Conservation (phyloP, 1,140 invertebrate species). For the Aphelenchoides fujianensis region DNA sequence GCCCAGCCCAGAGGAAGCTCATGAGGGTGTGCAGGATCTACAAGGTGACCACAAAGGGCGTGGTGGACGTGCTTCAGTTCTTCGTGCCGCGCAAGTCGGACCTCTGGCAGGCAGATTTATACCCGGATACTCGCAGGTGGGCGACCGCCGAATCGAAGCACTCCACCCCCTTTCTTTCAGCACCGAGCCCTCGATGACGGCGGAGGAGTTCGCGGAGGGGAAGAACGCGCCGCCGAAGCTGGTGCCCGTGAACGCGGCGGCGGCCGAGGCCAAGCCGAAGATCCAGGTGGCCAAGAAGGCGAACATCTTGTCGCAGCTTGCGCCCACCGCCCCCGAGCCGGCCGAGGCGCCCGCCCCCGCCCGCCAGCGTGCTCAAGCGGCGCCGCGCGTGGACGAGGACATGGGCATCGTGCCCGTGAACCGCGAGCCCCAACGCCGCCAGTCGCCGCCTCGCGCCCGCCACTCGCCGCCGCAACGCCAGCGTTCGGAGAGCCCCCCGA, state of each 20-base stretch:
- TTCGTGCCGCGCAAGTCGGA: slow-evolving; percentile 86
- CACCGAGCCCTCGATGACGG: slow-evolving; percentile 82
- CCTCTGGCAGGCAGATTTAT: slow-evolving; percentile 76
- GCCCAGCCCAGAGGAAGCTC: not conserved
- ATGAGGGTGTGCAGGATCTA: slow-evolving; percentile 72
- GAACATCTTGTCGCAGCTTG: slow-evolving; percentile 58
- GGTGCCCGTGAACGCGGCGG: slow-evolving; percentile 59
- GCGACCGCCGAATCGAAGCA: too few relatives aligned
- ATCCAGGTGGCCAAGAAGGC: slow-evolving; percentile 62
- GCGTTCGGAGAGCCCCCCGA: slow-evolving; percentile 32
- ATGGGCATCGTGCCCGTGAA: slow-evolving; percentile 63
- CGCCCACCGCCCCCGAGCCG: slow-evolving; percentile 29
- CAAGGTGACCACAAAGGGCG: slow-evolving; percentile 90
- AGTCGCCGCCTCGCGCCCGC: not conserved
- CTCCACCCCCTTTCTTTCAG: too few relatives aligned
- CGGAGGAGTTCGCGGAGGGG: slow-evolving; percentile 73
- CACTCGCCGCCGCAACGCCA: slow-evolving; percentile 29
- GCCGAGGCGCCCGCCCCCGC: not conserved
- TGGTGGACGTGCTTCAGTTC: slow-evolving; percentile 95
- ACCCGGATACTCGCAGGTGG: slow-evolving; percentile 84
- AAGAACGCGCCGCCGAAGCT: slow-evolving; percentile 58
- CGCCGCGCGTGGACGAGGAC: slow-evolving; percentile 52
- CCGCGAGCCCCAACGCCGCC: slow-evolving; percentile 14
- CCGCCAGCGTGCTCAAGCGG: slow-evolving; percentile 23
- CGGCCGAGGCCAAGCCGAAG: slow-evolving; percentile 56